Conservation (phyloP, 2,888 invertebrate species). For the Elmis aenea region DNA sequence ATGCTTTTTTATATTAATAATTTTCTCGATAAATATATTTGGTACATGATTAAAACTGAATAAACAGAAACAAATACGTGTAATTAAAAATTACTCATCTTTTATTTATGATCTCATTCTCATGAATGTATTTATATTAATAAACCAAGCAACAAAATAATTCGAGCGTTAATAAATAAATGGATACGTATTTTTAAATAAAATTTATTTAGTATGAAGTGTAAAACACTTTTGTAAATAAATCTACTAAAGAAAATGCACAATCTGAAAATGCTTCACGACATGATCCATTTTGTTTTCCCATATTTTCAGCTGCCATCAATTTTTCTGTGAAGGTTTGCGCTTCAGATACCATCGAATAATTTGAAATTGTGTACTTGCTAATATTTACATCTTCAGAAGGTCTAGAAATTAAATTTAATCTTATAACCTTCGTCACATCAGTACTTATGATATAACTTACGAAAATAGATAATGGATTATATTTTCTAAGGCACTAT, state of each 20-base stretch:
- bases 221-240: slow-evolving; percentile 14
- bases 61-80: no score
- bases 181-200: no score
- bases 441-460: slow-evolving; percentile 14
- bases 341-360: not conserved
- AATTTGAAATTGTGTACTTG: no score
- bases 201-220: no score
- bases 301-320: slow-evolving; percentile 10
- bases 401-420: slow-evolving; percentile 6
- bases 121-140: no score
- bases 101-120: no score
- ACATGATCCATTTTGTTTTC: slow-evolving; percentile 10
- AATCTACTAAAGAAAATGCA: slow-evolving; percentile 9
- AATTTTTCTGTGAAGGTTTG: slow-evolving; percentile 3
- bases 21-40: no score
- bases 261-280: slow-evolving; percentile 7
- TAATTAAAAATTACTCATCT: no score
- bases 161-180: no score
- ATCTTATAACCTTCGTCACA: not conserved
- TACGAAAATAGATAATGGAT: slow-evolving; percentile 42
- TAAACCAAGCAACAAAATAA: no score
- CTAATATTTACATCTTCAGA: slow-evolving; percentile 14
- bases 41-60: no score
- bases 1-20: no score
- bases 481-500: slow-evolving; percentile 44